phyloP scores from a whole-genome alignment of 2,797 vertebrate species.

The Otolemur crassicaudatus region DNA sequence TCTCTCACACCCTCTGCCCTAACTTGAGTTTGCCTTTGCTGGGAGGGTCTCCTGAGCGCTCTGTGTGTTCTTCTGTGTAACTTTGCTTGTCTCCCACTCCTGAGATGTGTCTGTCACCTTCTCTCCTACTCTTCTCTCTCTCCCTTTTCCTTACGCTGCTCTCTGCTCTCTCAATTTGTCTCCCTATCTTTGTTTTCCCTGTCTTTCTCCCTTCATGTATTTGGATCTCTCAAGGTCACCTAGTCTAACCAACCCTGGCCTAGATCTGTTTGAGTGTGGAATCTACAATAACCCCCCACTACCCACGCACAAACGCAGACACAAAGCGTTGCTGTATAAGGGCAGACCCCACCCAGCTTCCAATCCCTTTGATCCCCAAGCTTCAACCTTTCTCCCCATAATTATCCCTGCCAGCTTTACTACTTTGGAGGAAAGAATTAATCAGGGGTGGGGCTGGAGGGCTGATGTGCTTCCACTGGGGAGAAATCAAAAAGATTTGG shows the following conservation, averaged over 20 bases:
- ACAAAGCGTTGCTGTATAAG: constrained; percentile 21
- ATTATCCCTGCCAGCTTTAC: constrained; percentile 60
- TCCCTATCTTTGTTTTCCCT: not conserved
- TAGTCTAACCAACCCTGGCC: constrained; percentile 9
- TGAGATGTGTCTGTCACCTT: constrained; percentile 57
- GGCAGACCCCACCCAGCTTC: constrained; percentile 40
- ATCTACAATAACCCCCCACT: not conserved
- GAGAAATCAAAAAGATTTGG: not conserved
- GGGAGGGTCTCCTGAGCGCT: not conserved
- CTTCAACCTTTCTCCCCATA: constrained; percentile 33
- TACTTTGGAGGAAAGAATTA: constrained; percentile 41
- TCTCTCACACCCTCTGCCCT: not conserved
- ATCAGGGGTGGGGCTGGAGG: not conserved
- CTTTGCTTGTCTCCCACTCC: constrained; percentile 32
- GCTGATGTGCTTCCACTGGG: not conserved
- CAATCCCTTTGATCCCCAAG: constrained; percentile 71
- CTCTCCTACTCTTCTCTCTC: not conserved
- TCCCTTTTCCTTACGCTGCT: not conserved
- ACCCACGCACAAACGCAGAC: not conserved
- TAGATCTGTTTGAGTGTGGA: not conserved
- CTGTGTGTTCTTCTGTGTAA: not conserved
- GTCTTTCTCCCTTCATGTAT: not conserved
- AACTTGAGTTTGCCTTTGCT: not conserved
- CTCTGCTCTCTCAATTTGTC: not conserved
- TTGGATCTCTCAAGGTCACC: constrained; percentile 15